A percentile compares a stretch with the other conserved stretches of the same genome.
These are phyloP conservation scores for Bryconaethiops microstoma DNA, from an alignment of 2,797 vertebrate genomes.

Conservation along the genomic window DNA sequence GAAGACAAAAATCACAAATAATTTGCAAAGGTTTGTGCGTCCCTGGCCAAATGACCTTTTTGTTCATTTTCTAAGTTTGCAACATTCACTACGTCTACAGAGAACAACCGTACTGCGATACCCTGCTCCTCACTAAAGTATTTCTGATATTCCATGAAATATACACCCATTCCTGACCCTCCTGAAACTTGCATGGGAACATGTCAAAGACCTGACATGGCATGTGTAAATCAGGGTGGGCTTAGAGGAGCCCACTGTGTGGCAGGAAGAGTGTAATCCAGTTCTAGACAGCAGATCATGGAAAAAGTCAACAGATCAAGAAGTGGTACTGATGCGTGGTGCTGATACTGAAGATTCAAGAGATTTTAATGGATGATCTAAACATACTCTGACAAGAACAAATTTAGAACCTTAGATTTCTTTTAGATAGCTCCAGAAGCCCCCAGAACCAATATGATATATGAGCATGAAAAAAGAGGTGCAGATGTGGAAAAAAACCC, in stretches of 20 bases:
- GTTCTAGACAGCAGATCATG: not conserved
- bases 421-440: conserved; percentile 2
- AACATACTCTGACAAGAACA: not conserved
- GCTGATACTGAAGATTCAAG: not conserved
- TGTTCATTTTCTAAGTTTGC: too few species aligned
- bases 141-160: too few species aligned
- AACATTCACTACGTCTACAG: too few species aligned
- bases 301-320: not conserved
- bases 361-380: not conserved
- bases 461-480: conserved; percentile 4
- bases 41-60: too few species aligned
- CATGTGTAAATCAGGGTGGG: not conserved
- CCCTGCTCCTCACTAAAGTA: too few species aligned
- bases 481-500: conserved; percentile 21
- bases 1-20: too few species aligned
- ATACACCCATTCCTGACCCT: too few species aligned
- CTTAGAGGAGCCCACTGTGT: not conserved
- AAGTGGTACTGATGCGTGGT: not conserved
- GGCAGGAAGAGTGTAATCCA: not conserved
- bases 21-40: too few species aligned
- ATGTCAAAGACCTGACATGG: not conserved
- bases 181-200: not conserved
- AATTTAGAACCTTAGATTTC: not conserved
- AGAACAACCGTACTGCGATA: too few species aligned
- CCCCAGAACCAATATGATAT: conserved; percentile 1